phyloP scores from a whole-genome alignment of 2,113 vertebrate genomes.

The Pterocles burchelli region DNA sequence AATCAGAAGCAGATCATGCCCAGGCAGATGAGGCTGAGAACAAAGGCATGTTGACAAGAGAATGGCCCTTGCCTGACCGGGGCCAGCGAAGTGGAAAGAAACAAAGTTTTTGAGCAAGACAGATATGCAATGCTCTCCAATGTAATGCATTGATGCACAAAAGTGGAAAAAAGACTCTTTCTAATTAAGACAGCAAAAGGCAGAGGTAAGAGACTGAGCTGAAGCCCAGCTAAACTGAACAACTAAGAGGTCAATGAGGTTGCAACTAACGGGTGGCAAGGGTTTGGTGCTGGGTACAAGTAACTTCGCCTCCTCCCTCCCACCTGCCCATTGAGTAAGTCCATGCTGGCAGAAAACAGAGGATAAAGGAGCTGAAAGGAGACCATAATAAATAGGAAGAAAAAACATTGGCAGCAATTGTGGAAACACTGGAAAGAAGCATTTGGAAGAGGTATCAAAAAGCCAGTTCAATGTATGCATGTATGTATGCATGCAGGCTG shows the following conservation, averaged over 20 bases:
- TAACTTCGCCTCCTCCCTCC: background rate
- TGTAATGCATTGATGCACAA: background rate
- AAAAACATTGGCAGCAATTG: background rate
- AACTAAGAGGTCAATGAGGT: background rate
- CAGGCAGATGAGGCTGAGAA: background rate
- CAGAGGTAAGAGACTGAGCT: background rate
- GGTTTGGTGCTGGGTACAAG: background rate
- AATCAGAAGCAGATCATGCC: background rate
- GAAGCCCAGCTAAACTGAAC: background rate
- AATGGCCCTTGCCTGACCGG: accelerated
- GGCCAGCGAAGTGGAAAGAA: background rate
- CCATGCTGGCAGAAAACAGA: background rate
- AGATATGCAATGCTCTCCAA: accelerated
- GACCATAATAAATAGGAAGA: accelerated
- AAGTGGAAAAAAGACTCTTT: background rate
- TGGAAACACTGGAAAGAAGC: background rate
- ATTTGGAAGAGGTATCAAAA: background rate
- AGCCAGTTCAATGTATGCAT: background rate
- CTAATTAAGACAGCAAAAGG: background rate
- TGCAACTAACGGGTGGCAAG: background rate
- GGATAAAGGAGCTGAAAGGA: background rate
- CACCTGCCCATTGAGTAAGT: background rate
- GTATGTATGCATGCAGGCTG: background rate
- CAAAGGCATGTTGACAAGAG: background rate
- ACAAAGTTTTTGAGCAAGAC: background rate